Conservation (phyloP, 1,140 invertebrate species). For the Heliconius congener region DNA sequence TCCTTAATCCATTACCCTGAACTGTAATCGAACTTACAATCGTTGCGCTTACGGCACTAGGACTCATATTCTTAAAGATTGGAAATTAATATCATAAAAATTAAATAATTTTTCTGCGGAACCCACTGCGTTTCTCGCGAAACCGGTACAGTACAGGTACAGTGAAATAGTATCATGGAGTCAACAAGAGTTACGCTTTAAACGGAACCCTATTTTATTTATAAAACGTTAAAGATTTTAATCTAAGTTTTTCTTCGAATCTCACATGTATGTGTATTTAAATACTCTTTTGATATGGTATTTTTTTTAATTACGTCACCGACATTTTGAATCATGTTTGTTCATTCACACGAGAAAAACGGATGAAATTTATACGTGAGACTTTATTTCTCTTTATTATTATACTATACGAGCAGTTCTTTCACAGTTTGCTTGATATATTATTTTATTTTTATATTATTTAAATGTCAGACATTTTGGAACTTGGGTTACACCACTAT, state of each 20-base stretch:
- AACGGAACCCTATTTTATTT: background rate
- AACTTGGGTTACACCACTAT: too few relatives aligned
- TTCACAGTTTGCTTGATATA: background rate
- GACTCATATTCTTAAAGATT: too few relatives aligned
- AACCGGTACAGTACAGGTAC: too few relatives aligned
- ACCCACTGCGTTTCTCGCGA: too few relatives aligned
- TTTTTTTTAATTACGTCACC: background rate
- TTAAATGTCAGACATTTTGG: background rate
- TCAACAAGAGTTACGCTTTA: too few relatives aligned
- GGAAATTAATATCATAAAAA: too few relatives aligned
- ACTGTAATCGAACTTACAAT: too few relatives aligned
- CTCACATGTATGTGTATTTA: background rate
- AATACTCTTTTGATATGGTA: background rate
- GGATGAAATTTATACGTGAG: background rate
- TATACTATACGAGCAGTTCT: background rate
- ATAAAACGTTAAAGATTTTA: background rate
- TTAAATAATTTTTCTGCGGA: too few relatives aligned
- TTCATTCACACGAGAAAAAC: conserved; percentile 11
- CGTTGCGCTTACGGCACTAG: too few relatives aligned
- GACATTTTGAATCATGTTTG: conserved; percentile 8
- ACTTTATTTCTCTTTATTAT: background rate
- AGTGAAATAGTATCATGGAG: too few relatives aligned
- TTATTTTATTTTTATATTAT: background rate
- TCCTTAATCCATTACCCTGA: too few relatives aligned
- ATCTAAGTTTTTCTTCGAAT: background rate